Evolutionary conservation across 2,888 invertebrate species (phyloP), one percentile per base, ranked within the genome.

Genomic region (Gymnosoma rotundatum): DNA sequence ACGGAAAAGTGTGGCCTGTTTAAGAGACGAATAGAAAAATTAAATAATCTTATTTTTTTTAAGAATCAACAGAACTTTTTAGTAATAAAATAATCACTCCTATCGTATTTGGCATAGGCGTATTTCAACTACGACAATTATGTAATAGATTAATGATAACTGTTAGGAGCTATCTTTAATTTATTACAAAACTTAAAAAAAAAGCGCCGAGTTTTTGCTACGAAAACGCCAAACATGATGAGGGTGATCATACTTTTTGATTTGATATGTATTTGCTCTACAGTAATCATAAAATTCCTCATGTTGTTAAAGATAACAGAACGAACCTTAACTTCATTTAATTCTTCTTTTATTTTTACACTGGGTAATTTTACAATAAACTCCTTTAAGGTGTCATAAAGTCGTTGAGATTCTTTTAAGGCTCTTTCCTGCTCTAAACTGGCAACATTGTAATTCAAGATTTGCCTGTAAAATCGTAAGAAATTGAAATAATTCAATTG

Each of bases 321-420:
- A 66, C 63, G 48, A 48, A 92, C 92, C 89, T 91, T 91, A 8
- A 91, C 90, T 73, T 89, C 89, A 66, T 92, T 91, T 0, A 92
- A 86, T 82, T 91, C 89, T 21, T 90, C 90, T 74, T 91, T 89
- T 16, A 93, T 88, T 86, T 91, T 90, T 81, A 92, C 89, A 32
- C 90, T 92, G 9, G 92, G 92, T 7, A 92, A 84, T 72, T 91
- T 92, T 0, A 90, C 83, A 90, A 92, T 91, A 56, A 92, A 92
- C 69, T 92, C 91, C 66, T 91, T 92, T 2, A 92, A 87, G 0
- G 91, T 90, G 2, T 87, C 87, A 60, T 92, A 92, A 0, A 92
- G 86, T 14, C 89, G 88, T 69, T 91, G 91, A 0, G 92, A 89
- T 81, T 92, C 91, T 42, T 89, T 89, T 0, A 92, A 83, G 1